Evolutionary conservation across 2,888 invertebrate genomes (phyloP).

Genomic region (Lycia hirtaria): DNA sequence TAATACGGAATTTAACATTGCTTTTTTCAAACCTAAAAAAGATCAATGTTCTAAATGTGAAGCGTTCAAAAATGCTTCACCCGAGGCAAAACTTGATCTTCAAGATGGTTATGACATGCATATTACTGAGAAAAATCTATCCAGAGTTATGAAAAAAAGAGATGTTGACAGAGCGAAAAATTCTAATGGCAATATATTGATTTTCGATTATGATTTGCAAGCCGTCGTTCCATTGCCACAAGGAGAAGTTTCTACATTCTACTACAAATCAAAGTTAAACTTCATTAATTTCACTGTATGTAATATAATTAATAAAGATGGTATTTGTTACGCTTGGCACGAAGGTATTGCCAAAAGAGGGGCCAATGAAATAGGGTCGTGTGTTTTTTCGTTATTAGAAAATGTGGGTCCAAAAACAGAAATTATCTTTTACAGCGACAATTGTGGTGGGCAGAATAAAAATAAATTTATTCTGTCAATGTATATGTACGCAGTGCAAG

Average conservation of each 20-base stretch:
- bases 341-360: constrained; percentile 1
- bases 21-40: not conserved
- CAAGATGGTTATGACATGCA: not conserved
- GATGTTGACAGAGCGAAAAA: constrained; percentile 1
- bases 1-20: not conserved
- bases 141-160: not conserved
- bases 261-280: not conserved
- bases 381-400: not conserved
- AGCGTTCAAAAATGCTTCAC: not conserved
- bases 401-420: not conserved
- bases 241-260: not conserved
- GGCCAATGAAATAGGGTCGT: not conserved
- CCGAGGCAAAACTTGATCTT: not conserved
- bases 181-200: not conserved
- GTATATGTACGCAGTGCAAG: not conserved
- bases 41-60: not conserved
- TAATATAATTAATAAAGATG: constrained; percentile 1
- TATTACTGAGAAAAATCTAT: not conserved
- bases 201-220: constrained; percentile 2
- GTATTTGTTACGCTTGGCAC: not conserved
- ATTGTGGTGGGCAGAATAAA: not conserved
- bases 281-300: not conserved
- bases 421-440: not conserved
- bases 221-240: too few species aligned
- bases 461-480: not conserved